Percentiles rank a stretch among this genome's conserved stretches.
Conservation (phyloP, 2,113 vertebrate species). For the Paralichthys olivaceus region DNA sequence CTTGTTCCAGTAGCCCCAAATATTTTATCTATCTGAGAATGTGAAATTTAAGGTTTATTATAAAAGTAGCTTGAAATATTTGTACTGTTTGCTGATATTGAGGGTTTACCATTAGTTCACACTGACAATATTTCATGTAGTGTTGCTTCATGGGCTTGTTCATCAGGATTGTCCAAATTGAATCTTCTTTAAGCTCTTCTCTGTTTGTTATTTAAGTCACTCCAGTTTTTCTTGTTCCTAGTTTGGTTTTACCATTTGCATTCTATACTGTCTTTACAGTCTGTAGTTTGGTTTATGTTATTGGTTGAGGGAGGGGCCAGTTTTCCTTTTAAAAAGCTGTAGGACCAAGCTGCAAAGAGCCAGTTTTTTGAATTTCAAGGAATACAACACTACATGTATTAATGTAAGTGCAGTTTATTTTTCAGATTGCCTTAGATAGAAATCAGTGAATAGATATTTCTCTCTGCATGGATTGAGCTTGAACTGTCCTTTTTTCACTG, state of each 20-base stretch:
- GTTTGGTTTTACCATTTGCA: slow-evolving; percentile 11
- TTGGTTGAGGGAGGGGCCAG: slow-evolving; percentile 58
- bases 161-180: background rate
- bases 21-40: too few relatives aligned
- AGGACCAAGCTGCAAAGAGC: background rate
- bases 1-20: too few relatives aligned
- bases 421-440: background rate
- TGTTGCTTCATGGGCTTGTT: too few relatives aligned
- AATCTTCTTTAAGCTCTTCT: background rate
- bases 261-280: background rate
- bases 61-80: too few relatives aligned
- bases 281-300: slow-evolving; percentile 21
- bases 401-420: slow-evolving; percentile 66
- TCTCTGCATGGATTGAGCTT: background rate
- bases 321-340: slow-evolving; percentile 55
- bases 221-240: background rate
- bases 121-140: too few relatives aligned
- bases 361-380: background rate
- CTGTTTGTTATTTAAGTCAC: background rate
- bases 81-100: too few relatives aligned
- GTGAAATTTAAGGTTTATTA: too few relatives aligned
- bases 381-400: background rate
- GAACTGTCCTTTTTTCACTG: background rate
- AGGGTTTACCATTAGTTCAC: too few relatives aligned
- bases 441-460: background rate